These are phyloP conservation scores for Kradibia gibbosae DNA, from an alignment of 1,140 invertebrate species.

Conservation along the genomic window DNA sequence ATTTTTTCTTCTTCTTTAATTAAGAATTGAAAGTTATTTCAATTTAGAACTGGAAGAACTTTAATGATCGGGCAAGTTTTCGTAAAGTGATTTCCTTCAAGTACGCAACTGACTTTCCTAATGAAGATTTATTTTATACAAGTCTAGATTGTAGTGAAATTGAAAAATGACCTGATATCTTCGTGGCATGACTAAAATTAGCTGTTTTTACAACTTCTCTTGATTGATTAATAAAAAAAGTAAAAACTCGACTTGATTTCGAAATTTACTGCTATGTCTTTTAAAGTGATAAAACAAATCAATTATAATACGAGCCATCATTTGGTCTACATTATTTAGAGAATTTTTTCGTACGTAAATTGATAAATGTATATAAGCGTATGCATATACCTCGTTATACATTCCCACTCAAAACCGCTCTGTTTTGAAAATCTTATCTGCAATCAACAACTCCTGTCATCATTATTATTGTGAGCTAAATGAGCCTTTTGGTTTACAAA, in stretches of 20 bases:
- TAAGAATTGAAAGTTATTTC: conserved; percentile 28
- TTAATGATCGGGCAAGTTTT: conserved; percentile 8
- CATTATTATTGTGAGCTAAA: neutral
- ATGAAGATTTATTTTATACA: conserved; percentile 16
- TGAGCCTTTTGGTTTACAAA: neutral
- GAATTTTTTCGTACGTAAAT: too few relatives aligned
- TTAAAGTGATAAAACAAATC: too few relatives aligned
- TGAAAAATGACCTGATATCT: neutral
- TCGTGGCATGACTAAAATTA: neutral
- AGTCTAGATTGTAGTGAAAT: neutral
- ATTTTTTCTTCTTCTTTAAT: neutral
- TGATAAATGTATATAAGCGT: too few relatives aligned
- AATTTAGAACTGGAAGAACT: neutral
- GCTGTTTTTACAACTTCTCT: too few relatives aligned
- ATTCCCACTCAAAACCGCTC: too few relatives aligned
- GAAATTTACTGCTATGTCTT: too few relatives aligned
- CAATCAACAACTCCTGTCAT: neutral
- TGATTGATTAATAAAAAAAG: too few relatives aligned
- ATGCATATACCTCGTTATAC: too few relatives aligned
- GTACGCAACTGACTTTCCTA: neutral
- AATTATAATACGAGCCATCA: too few relatives aligned
- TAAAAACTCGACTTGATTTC: too few relatives aligned
- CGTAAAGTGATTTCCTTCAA: neutral
- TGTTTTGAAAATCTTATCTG: too few relatives aligned
- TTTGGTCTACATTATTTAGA: too few relatives aligned